A percentile compares a stretch with the other conserved stretches of the same genome.
phyloP scores from a whole-genome alignment of 2,113 vertebrate species.

The Aspidoscelis tigris region DNA sequence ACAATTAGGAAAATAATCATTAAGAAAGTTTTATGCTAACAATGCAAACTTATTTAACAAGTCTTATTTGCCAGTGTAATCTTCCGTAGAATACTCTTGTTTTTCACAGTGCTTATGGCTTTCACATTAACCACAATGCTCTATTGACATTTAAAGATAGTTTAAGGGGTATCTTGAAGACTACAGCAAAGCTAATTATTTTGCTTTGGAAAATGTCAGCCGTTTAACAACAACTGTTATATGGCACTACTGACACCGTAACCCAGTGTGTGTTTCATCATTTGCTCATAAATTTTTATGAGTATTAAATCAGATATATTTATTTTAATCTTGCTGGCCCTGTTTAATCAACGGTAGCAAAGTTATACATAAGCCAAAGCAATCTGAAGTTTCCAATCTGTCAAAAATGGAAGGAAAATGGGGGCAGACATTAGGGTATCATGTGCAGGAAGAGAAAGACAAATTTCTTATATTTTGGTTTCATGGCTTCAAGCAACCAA shows the following conservation, averaged over 20 bases:
- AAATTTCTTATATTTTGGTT: too few species aligned
- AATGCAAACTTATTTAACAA: constrained; percentile 66
- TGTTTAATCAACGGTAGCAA: constrained; percentile 2
- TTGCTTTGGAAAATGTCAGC: constrained; percentile 47
- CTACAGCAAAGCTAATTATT: constrained; percentile 45
- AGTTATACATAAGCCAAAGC: constrained; percentile 1
- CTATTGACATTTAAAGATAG: constrained; percentile 40
- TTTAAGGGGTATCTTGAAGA: constrained; percentile 46
- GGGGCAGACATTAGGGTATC: neutral
- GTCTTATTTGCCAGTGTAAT: constrained; percentile 59
- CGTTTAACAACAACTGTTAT: constrained; percentile 40
- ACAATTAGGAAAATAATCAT: constrained; percentile 62
- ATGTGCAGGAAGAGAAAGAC: too few species aligned
- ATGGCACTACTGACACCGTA: constrained; percentile 28
- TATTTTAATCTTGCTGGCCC: constrained; percentile 10
- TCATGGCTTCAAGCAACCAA: too few species aligned
- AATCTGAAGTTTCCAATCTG: neutral
- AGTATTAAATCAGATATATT: constrained; percentile 14
- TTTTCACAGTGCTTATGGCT: constrained; percentile 51
- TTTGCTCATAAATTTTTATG: constrained; percentile 11
- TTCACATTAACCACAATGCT: constrained; percentile 48
- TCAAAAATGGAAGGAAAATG: too few species aligned
- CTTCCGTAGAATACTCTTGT: constrained; percentile 34
- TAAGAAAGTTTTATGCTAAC: constrained; percentile 53
- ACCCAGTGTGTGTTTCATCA: constrained; percentile 4